These are phyloP conservation scores for Stictonetta naevosa DNA, from an alignment of 2,113 vertebrate species.

Conservation along the genomic window DNA sequence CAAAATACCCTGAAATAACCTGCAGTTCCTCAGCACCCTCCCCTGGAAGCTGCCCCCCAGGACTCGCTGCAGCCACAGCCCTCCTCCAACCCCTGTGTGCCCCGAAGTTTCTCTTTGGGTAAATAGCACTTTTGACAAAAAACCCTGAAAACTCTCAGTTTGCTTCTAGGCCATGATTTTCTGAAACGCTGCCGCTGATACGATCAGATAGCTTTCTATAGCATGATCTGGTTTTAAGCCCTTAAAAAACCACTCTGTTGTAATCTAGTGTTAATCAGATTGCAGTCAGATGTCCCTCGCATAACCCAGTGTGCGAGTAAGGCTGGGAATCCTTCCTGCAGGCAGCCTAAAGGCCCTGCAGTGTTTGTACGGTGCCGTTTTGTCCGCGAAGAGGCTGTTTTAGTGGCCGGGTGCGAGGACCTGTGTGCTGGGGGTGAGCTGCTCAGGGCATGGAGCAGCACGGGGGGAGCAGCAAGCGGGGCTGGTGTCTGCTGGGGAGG, in stretches of 20 bases:
- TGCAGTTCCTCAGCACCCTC: too few species aligned
- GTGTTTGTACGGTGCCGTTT: neutral
- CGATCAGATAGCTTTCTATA: constrained; percentile 11
- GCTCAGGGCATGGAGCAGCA: too few species aligned
- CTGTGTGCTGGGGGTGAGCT: too few species aligned
- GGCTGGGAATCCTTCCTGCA: neutral
- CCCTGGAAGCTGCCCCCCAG: neutral
- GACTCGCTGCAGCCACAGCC: too few species aligned
- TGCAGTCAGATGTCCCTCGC: neutral
- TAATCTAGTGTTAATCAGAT: constrained; percentile 73
- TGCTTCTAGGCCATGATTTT: neutral
- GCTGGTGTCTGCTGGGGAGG: neutral
- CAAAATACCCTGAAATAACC: neutral
- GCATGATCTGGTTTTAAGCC: constrained; percentile 34
- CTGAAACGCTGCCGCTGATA: neutral
- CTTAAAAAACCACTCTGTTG: neutral
- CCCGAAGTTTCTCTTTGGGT: neutral
- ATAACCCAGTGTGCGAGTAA: neutral
- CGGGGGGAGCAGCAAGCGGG: too few species aligned
- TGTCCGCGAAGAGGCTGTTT: neutral
- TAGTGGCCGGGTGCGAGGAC: rapidly evolving
- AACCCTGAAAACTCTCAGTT: neutral
- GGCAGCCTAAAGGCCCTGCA: neutral
- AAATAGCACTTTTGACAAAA: neutral
- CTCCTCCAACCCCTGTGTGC: too few species aligned